Conservation (phyloP, 2,113 vertebrate genomes). For the Paraplagusia blochii region DNA sequence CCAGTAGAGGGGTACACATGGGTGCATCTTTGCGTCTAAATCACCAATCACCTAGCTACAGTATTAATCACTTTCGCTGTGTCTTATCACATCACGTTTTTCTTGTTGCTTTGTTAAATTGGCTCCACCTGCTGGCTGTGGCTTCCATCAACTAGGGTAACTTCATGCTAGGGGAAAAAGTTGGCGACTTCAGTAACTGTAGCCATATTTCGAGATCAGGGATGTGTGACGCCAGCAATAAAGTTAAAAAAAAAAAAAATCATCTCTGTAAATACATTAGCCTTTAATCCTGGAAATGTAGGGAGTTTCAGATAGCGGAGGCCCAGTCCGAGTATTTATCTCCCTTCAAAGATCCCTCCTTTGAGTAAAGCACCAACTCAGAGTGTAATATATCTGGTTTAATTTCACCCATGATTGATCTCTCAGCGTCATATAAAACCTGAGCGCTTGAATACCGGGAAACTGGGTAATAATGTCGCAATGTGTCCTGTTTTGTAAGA, state of each 20-base stretch:
- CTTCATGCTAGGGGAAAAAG: conserved; percentile 3
- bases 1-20: too few relatives aligned
- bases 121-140: too few relatives aligned
- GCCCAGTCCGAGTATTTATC: conserved; percentile 63
- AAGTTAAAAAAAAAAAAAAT: conserved; percentile 34
- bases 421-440: conserved; percentile 71
- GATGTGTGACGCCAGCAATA: conserved; percentile 59
- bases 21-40: too few relatives aligned
- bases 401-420: conserved; percentile 80
- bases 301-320: conserved; percentile 62
- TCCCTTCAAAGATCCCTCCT: conserved; percentile 41
- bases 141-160: conserved; percentile 1
- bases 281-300: conserved; percentile 69
- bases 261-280: conserved; percentile 76
- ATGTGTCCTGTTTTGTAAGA: conserved; percentile 46
- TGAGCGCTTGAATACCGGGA: conserved; percentile 52
- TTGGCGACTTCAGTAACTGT: conserved; percentile 6
- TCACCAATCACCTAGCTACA: too few relatives aligned
- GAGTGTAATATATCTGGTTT: conserved; percentile 71
- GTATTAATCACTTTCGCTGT: too few relatives aligned
- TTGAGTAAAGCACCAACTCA: conserved; percentile 53
- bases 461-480: conserved; percentile 48
- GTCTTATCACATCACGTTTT: too few relatives aligned
- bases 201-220: conserved; percentile 61
- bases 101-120: too few relatives aligned